Conservation (phyloP, 2,888 invertebrate species). For the Meta bourneti region DNA sequence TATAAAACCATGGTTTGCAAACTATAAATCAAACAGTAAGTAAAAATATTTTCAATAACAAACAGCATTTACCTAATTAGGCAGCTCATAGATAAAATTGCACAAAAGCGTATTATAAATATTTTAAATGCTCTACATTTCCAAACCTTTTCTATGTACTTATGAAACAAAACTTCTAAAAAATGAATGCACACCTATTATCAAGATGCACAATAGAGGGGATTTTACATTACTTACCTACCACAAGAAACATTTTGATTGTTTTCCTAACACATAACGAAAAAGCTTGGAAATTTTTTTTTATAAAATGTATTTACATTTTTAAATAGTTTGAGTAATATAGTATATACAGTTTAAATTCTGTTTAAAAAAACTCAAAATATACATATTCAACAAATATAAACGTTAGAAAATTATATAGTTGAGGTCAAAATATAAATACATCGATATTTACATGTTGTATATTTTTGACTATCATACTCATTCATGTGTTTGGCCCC, state of each 20-base stretch:
- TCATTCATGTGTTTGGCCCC: conserved; percentile 62
- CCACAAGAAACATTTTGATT: neutral
- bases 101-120: neutral
- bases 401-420: conserved; percentile 19
- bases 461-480: conserved; percentile 62
- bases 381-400: conserved; percentile 58
- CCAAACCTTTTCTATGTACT: neutral
- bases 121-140: neutral
- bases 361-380: conserved; percentile 45
- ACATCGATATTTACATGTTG: conserved; percentile 38
- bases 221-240: neutral
- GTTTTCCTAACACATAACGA: neutral
- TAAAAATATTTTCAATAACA: conserved; percentile 8
- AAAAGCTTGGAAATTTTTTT: conserved; percentile 1
- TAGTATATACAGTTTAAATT: conserved; percentile 58
- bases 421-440: conserved; percentile 34
- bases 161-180: neutral
- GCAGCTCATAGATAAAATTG: conserved; percentile 9
- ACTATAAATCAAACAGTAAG: conserved; percentile 19
- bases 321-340: conserved; percentile 44
- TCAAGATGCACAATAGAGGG: neutral
- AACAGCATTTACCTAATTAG: neutral
- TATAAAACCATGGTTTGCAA: conserved; percentile 57
- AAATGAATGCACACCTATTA: neutral
- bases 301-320: conserved; percentile 44